These are phyloP conservation scores for Sakesphorus luctuosus DNA, from an alignment of 2,113 vertebrate species.

Conservation along the genomic window DNA sequence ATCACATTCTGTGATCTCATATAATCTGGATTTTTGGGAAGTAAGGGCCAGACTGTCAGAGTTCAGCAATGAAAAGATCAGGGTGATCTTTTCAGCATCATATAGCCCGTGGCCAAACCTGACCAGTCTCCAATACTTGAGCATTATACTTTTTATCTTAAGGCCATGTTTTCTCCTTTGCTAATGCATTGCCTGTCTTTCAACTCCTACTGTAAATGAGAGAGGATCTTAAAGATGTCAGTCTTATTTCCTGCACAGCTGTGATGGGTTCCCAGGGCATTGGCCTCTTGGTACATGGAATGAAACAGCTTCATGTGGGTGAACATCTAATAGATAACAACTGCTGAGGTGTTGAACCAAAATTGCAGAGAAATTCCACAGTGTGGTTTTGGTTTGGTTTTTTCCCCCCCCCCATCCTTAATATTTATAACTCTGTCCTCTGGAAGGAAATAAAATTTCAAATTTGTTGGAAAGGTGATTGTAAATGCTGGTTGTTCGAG, in stretches of 20 bases:
- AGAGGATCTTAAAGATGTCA: not conserved
- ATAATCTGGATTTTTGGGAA: not conserved
- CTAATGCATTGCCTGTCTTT: not conserved
- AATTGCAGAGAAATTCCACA: not conserved
- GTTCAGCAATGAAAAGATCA: not conserved
- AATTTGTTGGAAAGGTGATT: not conserved
- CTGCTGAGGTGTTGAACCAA: not conserved
- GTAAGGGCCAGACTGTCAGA: not conserved
- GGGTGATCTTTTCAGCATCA: not conserved
- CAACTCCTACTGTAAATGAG: not conserved
- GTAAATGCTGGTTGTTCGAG: not conserved
- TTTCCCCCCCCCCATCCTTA: not conserved
- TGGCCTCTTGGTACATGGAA: not conserved
- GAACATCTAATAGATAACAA: not conserved
- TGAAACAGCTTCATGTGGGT: not conserved
- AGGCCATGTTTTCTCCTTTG: not conserved
- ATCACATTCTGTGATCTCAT: not conserved
- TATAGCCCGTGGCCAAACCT: not conserved
- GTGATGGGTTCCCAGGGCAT: not conserved
- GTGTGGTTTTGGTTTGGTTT: not conserved
- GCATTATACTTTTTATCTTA: not conserved
- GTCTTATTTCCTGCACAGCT: not conserved
- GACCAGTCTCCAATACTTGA: not conserved
- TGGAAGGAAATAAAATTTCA: not conserved
- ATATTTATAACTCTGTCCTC: not conserved